Percentiles rank a stretch among this genome's conserved stretches.
These are phyloP conservation scores for Sparidentex hasta DNA, from an alignment of 2,797 vertebrate genomes.

Conservation along the genomic window DNA sequence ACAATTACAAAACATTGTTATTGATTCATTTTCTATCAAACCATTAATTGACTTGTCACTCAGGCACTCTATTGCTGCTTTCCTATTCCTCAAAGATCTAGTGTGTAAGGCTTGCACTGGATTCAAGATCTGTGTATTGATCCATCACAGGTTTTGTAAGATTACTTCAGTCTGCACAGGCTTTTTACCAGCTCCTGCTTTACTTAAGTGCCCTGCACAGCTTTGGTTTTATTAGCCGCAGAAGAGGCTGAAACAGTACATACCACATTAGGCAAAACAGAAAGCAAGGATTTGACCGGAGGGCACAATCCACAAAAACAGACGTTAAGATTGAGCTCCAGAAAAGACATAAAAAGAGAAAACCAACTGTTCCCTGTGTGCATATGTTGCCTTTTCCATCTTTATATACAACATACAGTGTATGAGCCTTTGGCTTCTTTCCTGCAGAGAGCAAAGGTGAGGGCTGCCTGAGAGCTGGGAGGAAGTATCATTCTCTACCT, in stretches of 20 bases:
- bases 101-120: background rate
- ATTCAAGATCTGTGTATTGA: background rate
- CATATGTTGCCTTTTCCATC: background rate
- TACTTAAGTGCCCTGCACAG: background rate
- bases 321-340: conserved; percentile 17
- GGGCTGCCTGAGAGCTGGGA: conserved; percentile 31
- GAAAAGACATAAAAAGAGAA: conserved; percentile 18
- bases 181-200: background rate
- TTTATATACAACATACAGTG: conserved; percentile 11
- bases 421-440: conserved; percentile 23
- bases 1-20: background rate
- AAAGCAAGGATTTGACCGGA: conserved; percentile 31
- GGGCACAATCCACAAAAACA: conserved; percentile 29
- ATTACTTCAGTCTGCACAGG: background rate
- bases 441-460: conserved; percentile 66
- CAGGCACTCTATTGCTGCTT: background rate
- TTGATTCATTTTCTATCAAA: background rate
- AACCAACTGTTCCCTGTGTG: conserved; percentile 9
- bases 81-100: background rate
- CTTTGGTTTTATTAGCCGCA: conserved; percentile 22
- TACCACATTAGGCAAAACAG: conserved; percentile 38
- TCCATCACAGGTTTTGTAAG: background rate
- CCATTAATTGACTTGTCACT: background rate
- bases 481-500: conserved; percentile 67
- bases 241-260: background rate